Conservation (phyloP, 2,113 vertebrate genomes). For the Microcebus griseorufus region DNA sequence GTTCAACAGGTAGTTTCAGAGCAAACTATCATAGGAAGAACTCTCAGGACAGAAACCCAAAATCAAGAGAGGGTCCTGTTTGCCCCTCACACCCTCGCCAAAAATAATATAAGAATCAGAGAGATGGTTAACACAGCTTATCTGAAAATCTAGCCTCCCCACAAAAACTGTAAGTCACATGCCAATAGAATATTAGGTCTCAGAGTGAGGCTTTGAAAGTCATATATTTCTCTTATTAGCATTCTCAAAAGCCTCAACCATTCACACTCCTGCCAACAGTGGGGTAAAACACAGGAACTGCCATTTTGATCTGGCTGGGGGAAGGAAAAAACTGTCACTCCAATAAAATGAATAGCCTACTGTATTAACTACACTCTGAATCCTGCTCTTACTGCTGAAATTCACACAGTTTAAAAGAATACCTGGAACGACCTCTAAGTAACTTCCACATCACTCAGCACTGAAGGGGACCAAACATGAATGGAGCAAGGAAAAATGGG, state of each 20-base stretch:
- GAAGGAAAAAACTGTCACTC: not conserved
- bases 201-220: not conserved
- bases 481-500: conserved; percentile 45
- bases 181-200: not conserved
- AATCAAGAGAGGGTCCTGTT: not conserved
- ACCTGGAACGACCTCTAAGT: conserved; percentile 71
- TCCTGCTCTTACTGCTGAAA: conserved; percentile 49
- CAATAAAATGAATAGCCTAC: not conserved
- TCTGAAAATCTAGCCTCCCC: not conserved
- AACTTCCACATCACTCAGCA: conserved; percentile 70
- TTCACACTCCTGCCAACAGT: not conserved
- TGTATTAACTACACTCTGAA: not conserved
- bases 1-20: not conserved
- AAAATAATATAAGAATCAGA: not conserved
- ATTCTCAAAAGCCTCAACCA: conserved; percentile 12
- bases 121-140: not conserved
- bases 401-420: conserved; percentile 56
- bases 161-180: not conserved
- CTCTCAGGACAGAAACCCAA: not conserved
- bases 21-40: not conserved
- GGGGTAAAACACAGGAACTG: not conserved
- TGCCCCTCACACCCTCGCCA: not conserved
- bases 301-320: not conserved
- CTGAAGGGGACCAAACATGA: conserved; percentile 56
- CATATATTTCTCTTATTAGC: not conserved